Evolutionary conservation across 1,140 invertebrate species (phyloP), one percentile per base, ranked within the genome.

Genomic region (Trichonephila clavipes): DNA sequence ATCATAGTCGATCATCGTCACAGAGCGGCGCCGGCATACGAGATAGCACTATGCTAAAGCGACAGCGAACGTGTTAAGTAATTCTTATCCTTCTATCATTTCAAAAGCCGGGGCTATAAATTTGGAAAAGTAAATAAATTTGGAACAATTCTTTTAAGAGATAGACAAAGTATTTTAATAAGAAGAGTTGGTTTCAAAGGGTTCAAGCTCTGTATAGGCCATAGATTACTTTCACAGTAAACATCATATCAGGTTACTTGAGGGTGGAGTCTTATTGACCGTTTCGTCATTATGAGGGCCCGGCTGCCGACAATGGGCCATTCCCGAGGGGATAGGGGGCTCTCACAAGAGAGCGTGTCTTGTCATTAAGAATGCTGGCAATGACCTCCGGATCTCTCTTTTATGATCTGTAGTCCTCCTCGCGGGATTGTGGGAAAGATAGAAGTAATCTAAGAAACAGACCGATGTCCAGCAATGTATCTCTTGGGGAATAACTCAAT

Each of bases 321-420:
- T 34, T 34, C 72, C 28, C 34, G 62, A 24, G 66, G 66, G n/a
- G n/a, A 69, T 66, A 7, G 19, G 21, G 24, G 21, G 10, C 64
- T 10, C 61, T 24, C 72, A 18, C 18, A 12, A 51, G 51, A 51
- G 51, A 51, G 51, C 2, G 7, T 51, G 51, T 77, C 72, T 77
- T 34, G 28, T 77, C 72, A 77, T 77, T 34, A 77, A 77, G 72
- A 77, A 77, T 77, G 72, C 24, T 77, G 72, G 72, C 72, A 77
- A 77, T 77, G 28, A 28, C 6, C 28, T 18, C 34, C 28, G 16
- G 51, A 51, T 10, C 51, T 51, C 51, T 19, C 28, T 28, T 77
- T 34, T 24, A 12, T 69, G 24, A 24, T 69, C 66, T 24, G n/a
- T 69, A 5, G 66, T 6, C 66, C 66, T 24, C 12, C 12, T 28